phyloP scores from a whole-genome alignment of 1,140 invertebrate species.

The Leptinotarsa undecemlineata region DNA sequence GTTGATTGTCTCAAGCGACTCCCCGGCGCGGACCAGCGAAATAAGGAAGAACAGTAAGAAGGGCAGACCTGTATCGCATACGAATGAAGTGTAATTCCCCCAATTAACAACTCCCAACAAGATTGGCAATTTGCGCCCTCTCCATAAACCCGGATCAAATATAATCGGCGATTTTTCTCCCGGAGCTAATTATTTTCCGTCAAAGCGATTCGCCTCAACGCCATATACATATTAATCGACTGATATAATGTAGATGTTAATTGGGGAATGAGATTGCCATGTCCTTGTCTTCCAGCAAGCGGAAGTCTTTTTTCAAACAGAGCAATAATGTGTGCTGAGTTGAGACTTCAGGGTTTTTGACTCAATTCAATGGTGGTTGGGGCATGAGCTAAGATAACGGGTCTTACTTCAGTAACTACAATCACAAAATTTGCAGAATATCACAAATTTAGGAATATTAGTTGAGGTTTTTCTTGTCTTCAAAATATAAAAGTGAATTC shows the following conservation, averaged over 20 bases:
- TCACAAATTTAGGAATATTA: too few relatives aligned
- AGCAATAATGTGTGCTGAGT: too few relatives aligned
- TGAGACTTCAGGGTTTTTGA: too few relatives aligned
- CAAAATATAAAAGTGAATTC: too few relatives aligned
- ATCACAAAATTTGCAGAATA: too few relatives aligned
- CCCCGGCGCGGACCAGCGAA: slow-evolving; percentile 6
- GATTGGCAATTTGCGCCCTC: slow-evolving; percentile 53
- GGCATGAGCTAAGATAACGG: too few relatives aligned
- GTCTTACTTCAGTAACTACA: too few relatives aligned
- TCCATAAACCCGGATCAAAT: slow-evolving; percentile 50
- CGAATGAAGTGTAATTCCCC: slow-evolving; percentile 49
- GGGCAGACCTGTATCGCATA: slow-evolving; percentile 48
- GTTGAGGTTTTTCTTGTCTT: too few relatives aligned
- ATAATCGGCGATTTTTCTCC: slow-evolving; percentile 53
- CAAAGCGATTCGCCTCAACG: slow-evolving; percentile 48
- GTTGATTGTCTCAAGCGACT: slow-evolving; percentile 4
- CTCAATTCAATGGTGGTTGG: too few relatives aligned
- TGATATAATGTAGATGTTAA: slow-evolving; percentile 21
- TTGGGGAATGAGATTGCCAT: slow-evolving; percentile 9
- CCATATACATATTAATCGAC: slow-evolving; percentile 50
- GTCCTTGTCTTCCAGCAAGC: too few relatives aligned
- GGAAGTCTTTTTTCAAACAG: too few relatives aligned
- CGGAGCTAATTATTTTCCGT: slow-evolving; percentile 52
- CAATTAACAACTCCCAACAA: slow-evolving; percentile 54
- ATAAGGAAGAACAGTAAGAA: slow-evolving; percentile 25